phyloP scores from a whole-genome alignment of 2,888 invertebrate species.

The Theodoxus fluviatilis region DNA sequence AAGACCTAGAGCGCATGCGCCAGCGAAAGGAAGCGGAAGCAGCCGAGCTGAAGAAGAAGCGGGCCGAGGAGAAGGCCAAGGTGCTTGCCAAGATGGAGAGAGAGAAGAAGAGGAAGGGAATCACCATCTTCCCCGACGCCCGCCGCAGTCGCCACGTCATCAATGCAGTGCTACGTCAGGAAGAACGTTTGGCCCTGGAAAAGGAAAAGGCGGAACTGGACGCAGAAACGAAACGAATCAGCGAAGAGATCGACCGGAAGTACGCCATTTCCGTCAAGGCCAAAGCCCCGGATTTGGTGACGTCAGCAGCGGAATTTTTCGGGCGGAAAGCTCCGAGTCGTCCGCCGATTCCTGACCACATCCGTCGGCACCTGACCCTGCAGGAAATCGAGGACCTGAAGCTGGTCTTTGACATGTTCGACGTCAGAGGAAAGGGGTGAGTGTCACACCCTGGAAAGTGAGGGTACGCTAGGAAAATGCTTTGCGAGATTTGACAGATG shows the following conservation, averaged over 20 bases:
- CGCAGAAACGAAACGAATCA: slow-evolving; percentile 37
- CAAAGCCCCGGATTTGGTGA: slow-evolving; percentile 36
- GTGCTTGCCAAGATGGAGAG: too few species aligned
- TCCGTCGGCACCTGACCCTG: slow-evolving; percentile 40
- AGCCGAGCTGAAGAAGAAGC: too few species aligned
- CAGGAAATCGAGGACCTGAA: slow-evolving; percentile 49
- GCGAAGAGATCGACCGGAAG: slow-evolving; percentile 36
- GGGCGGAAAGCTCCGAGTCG: slow-evolving; percentile 33
- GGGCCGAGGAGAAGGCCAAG: too few species aligned
- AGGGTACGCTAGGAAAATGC: too few species aligned
- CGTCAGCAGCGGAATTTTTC: slow-evolving; percentile 41
- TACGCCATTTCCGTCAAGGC: slow-evolving; percentile 34
- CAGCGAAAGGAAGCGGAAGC: too few species aligned
- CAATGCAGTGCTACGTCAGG: slow-evolving; percentile 30
- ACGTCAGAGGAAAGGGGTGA: slow-evolving; percentile 48
- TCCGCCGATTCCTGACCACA: slow-evolving; percentile 40
- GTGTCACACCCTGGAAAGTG: too few species aligned
- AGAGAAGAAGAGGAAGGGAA: slow-evolving; percentile 31
- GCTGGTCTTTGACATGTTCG: slow-evolving; percentile 49
- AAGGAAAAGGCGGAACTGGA: slow-evolving; percentile 29
- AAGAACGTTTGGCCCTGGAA: slow-evolving; percentile 34
- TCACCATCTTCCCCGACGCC: slow-evolving; percentile 34
- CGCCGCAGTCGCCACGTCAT: slow-evolving; percentile 34
- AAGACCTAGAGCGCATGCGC: too few species aligned
- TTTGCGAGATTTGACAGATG: too few species aligned